Evolutionary conservation across 2,113 vertebrate genomes (phyloP), one percentile per base, ranked within the genome.

Genomic region (Aspiorhynchus laticeps): DNA sequence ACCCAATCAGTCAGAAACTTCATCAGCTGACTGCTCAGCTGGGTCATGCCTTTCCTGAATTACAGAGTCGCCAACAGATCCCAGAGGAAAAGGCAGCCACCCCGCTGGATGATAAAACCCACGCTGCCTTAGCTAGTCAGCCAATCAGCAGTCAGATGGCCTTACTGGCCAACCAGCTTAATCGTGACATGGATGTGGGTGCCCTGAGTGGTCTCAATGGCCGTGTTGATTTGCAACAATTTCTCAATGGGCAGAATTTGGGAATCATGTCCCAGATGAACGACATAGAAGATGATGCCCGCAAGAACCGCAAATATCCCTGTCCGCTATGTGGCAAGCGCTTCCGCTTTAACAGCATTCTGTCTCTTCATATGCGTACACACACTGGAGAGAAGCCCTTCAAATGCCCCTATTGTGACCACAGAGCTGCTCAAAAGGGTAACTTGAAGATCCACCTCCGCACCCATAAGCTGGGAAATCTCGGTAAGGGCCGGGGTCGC

Each of bases 211-310:
- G 94, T 90, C 91, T 99, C 89, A 99, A 99, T 0, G 98, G 98
- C 11, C 95, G 98, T 0, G 98, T 99, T 69, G 98, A 99, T 82
- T 93, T 99, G 91, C 98, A 99, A 93, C 98, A 99, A 93, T 99
- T 99, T 93, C 94, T 99, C 61, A 99, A 99, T 0, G 98, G 98
- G 65, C 98, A 99, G 91, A 99, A 99, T 92, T 93, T 99, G 51
- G 98, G 98, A 90, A 99, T 99, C 77, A 99, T 99, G 97, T 99
- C 98, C 67, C 98, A 99, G 92, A 99, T 99, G 98, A 99, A 97
- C 0, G 98, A 99, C 89, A 99, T 99, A 5, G 98, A 99, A 94
- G 98, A 99, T 1, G 98, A 99, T 0, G 97, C 98, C 73, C 96
- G 98, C 87, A 99, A 98, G 91, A 99, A 99, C 91, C 95, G 98